Evolutionary conservation across 2,797 vertebrate genomes (phyloP).

Genomic region (Neosilurus mollespiculum): DNA sequence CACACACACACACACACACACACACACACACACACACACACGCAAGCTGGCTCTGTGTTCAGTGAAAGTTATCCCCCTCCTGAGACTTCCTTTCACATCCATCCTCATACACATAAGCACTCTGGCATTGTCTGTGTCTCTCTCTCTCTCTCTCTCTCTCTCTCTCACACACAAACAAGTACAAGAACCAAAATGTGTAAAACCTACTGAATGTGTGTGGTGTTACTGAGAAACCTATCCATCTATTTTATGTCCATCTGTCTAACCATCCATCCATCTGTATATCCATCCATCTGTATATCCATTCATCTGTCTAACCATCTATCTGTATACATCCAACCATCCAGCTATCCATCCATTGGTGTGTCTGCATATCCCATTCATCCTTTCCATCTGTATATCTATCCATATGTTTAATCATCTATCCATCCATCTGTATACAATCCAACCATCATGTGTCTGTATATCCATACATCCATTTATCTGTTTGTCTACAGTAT

Average conservation of each 20-base stretch:
- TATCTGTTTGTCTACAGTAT: too few species aligned
- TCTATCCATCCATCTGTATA: too few species aligned
- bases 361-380: not conserved
- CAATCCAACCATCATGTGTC: too few species aligned
- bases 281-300: too few species aligned
- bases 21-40: conserved; percentile 32
- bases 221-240: not conserved
- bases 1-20: conserved; percentile 52
- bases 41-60: conserved; percentile 43
- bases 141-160: not conserved
- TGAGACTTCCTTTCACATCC: conserved; percentile 51
- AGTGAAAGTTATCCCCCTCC: conserved; percentile 52
- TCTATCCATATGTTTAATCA: not conserved
- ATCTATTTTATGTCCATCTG: too few species aligned
- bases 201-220: not conserved
- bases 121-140: conserved; percentile 35
- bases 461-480: too few species aligned
- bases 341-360: not conserved
- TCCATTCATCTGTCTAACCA: not conserved
- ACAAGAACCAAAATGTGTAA: not conserved
- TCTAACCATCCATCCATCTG: too few species aligned
- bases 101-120: conserved; percentile 41
- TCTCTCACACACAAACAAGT: not conserved
- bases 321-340: not conserved
- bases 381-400: too few species aligned